Conservation (phyloP, 1,140 invertebrate species). For the Geopemphigus sp. region DNA sequence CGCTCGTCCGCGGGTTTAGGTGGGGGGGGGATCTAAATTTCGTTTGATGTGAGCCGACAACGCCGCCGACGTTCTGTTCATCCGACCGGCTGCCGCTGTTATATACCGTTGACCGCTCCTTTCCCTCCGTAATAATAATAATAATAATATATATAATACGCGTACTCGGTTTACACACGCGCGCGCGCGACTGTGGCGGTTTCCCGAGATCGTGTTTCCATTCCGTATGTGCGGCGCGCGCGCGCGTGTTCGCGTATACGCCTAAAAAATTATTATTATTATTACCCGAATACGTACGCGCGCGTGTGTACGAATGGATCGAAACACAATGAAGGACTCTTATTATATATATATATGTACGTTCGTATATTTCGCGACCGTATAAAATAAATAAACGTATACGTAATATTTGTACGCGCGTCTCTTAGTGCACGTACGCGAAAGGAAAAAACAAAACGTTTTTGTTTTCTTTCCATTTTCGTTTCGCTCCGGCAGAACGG, state of each 20-base stretch:
- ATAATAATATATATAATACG: background rate
- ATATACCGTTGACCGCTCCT: constrained; percentile 18
- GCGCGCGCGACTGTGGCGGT: background rate
- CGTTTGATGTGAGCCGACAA: constrained; percentile 36
- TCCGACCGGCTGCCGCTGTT: constrained; percentile 19
- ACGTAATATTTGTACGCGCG: background rate
- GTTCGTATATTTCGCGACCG: background rate
- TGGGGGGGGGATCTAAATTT: constrained; percentile 34
- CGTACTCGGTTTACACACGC: background rate
- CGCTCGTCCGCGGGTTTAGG: constrained; percentile 3
- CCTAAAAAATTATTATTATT: constrained; percentile 9
- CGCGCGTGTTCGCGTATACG: too few species aligned
- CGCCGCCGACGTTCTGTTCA: constrained; percentile 22
- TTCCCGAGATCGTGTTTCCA: background rate
- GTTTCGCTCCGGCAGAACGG: background rate
- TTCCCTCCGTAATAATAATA: background rate
- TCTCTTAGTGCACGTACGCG: background rate
- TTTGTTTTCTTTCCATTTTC: background rate
- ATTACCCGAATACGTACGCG: background rate
- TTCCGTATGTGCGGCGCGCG: too few species aligned
- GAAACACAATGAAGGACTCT: constrained; percentile 20
- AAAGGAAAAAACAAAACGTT: background rate
- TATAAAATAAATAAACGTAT: too few species aligned
- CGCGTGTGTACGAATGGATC: background rate
- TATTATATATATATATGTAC: background rate